These are phyloP conservation scores for Diglossa cyanea DNA, from an alignment of 2,797 vertebrate species.

Conservation along the genomic window DNA sequence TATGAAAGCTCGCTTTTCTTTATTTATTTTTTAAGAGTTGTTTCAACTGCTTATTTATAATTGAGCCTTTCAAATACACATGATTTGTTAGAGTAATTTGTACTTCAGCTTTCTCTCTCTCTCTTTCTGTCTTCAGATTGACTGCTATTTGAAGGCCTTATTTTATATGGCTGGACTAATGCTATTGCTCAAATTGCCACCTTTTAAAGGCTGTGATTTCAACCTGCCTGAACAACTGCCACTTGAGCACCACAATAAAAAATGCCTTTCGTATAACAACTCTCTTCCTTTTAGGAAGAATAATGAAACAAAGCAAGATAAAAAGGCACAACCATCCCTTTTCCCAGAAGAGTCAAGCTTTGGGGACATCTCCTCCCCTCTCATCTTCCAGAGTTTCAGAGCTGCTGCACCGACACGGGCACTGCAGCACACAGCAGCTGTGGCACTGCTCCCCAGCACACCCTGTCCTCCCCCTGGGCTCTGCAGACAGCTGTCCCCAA, in stretches of 20 bases:
- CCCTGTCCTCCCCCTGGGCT: not conserved
- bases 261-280: constrained; percentile 16
- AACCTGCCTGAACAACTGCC: constrained; percentile 26
- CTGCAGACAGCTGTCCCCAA: not conserved
- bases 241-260: constrained; percentile 49
- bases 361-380: not conserved
- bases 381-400: not conserved
- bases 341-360: not conserved
- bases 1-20: not conserved
- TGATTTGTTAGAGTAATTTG: constrained; percentile 27
- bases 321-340: not conserved
- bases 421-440: rapidly evolving
- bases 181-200: constrained; percentile 48
- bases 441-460: rapidly evolving
- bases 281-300: not conserved
- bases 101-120: not conserved
- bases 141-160: constrained; percentile 1
- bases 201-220: constrained; percentile 11
- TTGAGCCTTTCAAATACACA: constrained; percentile 9
- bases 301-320: not conserved
- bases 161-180: constrained; percentile 16
- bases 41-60: constrained; percentile 28
- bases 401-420: rapidly evolving
- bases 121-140: not conserved
- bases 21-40: not conserved